A percentile compares a stretch with the other conserved stretches of the same genome.
These are phyloP conservation scores for Hemiprocne comata DNA, from an alignment of 2,113 vertebrate genomes.

Conservation along the genomic window DNA sequence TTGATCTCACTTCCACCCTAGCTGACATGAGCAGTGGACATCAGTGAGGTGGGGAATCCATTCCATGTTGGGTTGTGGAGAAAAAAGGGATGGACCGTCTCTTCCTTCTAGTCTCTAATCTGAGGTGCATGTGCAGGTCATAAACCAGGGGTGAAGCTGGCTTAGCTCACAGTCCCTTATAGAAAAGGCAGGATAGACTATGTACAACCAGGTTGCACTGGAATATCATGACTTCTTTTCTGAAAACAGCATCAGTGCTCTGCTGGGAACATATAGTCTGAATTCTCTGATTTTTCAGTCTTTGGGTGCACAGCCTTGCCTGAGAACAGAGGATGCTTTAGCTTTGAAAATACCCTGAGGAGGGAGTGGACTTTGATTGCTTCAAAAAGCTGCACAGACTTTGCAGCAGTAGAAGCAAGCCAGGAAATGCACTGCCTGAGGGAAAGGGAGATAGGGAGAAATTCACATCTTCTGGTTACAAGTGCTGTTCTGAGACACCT, in stretches of 20 bases:
- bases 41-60: neutral
- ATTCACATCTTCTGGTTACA: neutral
- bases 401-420: neutral
- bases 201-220: neutral
- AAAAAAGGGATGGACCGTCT: neutral
- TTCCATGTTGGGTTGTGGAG: neutral
- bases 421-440: neutral
- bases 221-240: neutral
- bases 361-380: neutral
- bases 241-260: neutral
- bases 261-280: neutral
- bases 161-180: neutral
- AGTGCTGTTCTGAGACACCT: neutral
- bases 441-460: neutral
- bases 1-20: neutral
- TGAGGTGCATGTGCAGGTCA: neutral
- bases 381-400: slow-evolving; percentile 26
- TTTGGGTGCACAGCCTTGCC: neutral
- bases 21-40: neutral
- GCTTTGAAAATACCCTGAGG: neutral
- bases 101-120: neutral
- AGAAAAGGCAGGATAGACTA: neutral
- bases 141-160: neutral
- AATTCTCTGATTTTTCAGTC: neutral
- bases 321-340: neutral